These are phyloP conservation scores for Epirrhoe tristata DNA, from an alignment of 2,888 invertebrate genomes.

Conservation along the genomic window DNA sequence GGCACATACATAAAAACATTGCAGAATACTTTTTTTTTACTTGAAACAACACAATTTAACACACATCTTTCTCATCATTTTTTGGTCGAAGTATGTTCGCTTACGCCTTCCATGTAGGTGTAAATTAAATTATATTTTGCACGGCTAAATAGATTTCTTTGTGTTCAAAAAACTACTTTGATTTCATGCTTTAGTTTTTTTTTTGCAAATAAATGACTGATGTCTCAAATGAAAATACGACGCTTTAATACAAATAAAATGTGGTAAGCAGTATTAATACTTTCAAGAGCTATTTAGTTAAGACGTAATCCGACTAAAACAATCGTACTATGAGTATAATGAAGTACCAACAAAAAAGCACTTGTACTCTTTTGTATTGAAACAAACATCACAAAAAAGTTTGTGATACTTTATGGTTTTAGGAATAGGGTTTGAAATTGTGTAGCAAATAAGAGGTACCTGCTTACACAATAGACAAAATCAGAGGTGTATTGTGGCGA, in stretches of 20 bases:
- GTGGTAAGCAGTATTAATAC: neutral
- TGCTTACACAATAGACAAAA: constrained; percentile 67
- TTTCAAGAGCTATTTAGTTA: constrained; percentile 3
- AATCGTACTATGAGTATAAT: constrained; percentile 33
- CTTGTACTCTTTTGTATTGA: constrained; percentile 38
- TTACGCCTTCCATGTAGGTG: no score
- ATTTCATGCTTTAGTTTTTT: no score
- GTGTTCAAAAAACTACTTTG: no score
- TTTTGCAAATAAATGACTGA: neutral
- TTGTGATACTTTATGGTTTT: neutral
- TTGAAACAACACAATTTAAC: no score
- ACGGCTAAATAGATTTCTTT: no score
- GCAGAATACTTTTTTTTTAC: no score
- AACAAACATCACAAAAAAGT: constrained; percentile 27
- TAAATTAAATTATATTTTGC: no score
- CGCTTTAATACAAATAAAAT: neutral
- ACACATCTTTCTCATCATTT: no score
- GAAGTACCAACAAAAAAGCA: constrained; percentile 34
- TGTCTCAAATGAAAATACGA: neutral
- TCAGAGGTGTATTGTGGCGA: constrained; percentile 67
- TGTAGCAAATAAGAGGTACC: constrained; percentile 50
- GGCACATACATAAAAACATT: no score
- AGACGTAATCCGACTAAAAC: constrained; percentile 32
- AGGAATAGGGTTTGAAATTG: constrained; percentile 12
- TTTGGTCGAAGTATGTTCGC: no score